Evolutionary conservation across 2,888 invertebrate species (phyloP), one percentile per base, ranked within the genome.

Genomic region (Nowickia ferox): DNA sequence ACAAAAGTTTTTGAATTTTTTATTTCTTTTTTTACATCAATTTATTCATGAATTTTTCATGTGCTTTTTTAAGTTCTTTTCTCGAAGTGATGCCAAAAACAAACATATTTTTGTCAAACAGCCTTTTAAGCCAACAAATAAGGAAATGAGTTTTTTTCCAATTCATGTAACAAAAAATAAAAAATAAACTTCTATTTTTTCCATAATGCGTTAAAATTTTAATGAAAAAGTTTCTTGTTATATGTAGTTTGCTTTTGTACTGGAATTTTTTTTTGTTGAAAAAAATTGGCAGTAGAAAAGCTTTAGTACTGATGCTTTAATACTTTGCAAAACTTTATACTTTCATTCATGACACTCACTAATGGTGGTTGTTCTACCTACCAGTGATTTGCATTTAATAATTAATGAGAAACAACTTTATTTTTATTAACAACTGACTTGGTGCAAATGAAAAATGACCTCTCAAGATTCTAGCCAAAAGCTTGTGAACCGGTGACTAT

Each of bases 181-280:
- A 6, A 30, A 30, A n/a, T n/a, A n/a, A 69, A 61, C n/a, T 78
- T 69, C 40, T 40, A 19, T 48, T 48, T 59, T 48, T 63, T 51
- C 40, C 42, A 40, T 19, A 75, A 75, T 48, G 68, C 77, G 48
- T 59, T 48, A 61, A 53, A 61, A 59, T 48, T 66, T 69, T 59
- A 61, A 78, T 78, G 61, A 71, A 61, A 69, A 78, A 78, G 61
- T 78, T 78, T 63, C 30, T 42, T 77, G 55, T 40, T 77, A 10
- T 13, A 78, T 51, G 57, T 5, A 42, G 30, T 48, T 15, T 17
- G 40, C 5, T 42, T 55, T 9, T 30, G 44, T 42, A 65, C 53
- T 53, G 22, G 22, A 65, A n/a, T 8, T 76, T 44, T 55, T 66
- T 65, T 38, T 22, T 57, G 5, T 30, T 30, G 6, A 30, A 30